Conservation (phyloP, 2,888 invertebrate genomes). For the Pheosia gnoma region DNA sequence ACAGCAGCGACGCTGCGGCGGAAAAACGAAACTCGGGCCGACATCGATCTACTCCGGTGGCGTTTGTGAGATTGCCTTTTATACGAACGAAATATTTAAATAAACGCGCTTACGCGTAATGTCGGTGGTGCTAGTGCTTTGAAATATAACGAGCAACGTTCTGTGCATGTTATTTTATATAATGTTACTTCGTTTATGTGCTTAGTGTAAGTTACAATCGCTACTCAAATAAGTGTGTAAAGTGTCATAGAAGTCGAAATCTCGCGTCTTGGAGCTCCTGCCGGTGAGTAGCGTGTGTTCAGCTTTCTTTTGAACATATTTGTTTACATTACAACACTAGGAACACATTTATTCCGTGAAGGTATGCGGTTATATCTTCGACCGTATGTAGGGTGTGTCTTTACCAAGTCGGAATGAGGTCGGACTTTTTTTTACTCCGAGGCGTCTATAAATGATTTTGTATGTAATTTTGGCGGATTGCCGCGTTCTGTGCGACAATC, state of each 20-base stretch:
- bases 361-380: constrained; percentile 42
- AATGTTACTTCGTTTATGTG: constrained; percentile 73
- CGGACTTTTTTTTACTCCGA: constrained; percentile 56
- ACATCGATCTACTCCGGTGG: constrained; percentile 79
- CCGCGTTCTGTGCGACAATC: constrained; percentile 18
- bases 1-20: constrained; percentile 58
- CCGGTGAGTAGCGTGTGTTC: constrained; percentile 68
- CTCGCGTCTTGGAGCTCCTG: constrained; percentile 60
- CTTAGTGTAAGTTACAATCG: constrained; percentile 75
- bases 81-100: constrained; percentile 72
- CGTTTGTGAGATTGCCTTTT: constrained; percentile 63
- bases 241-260: constrained; percentile 65
- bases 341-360: constrained; percentile 38
- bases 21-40: constrained; percentile 66
- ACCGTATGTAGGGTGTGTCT: constrained; percentile 74
- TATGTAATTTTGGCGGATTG: constrained; percentile 16
- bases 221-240: constrained; percentile 62
- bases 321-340: constrained; percentile 52
- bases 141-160: constrained; percentile 60
- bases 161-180: constrained; percentile 72
- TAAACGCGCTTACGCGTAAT: constrained; percentile 70
- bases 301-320: constrained; percentile 50
- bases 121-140: constrained; percentile 79
- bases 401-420: constrained; percentile 50
- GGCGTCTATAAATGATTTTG: constrained; percentile 19